Evolutionary conservation across 2,113 vertebrate species (phyloP).

Genomic region (Scolopax mira): DNA sequence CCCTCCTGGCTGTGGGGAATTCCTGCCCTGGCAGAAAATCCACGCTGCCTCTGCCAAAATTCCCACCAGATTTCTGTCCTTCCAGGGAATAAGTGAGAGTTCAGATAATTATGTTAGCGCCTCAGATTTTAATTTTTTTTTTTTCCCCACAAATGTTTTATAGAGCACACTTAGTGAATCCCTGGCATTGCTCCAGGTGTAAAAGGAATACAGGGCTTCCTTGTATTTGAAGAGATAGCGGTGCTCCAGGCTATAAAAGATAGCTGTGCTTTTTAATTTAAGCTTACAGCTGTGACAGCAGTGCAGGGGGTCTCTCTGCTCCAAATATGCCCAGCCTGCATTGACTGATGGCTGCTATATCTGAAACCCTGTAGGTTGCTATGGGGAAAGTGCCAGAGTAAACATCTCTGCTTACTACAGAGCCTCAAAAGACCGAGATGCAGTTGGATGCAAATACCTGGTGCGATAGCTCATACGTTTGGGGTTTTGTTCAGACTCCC

Average conservation of each 20-base stretch:
- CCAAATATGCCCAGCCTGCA: not conserved
- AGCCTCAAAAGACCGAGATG: not conserved
- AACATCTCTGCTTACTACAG: not conserved
- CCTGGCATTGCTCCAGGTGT: not conserved
- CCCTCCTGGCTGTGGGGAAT: not conserved
- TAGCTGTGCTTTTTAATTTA: conserved; percentile 10
- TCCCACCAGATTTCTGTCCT: not conserved
- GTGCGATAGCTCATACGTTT: not conserved
- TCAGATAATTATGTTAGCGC: not conserved
- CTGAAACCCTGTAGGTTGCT: not conserved
- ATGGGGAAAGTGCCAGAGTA: not conserved
- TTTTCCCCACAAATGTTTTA: no score
- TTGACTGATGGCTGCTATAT: conserved; percentile 9
- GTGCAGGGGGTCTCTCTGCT: conserved; percentile 11
- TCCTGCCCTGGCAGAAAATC: not conserved
- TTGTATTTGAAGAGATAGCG: not conserved
- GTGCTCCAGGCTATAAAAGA: conserved; percentile 16
- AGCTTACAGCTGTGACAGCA: conserved; percentile 11
- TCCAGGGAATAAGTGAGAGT: not conserved
- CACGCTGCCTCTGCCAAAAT: not conserved
- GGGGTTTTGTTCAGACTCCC: not conserved
- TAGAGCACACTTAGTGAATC: not conserved
- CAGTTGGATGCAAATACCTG: not conserved
- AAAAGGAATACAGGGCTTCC: not conserved
- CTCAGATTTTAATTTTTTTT: not conserved